These are phyloP conservation scores for Fukomys damarensis DNA, from an alignment of 2,113 vertebrate genomes.

Conservation along the genomic window DNA sequence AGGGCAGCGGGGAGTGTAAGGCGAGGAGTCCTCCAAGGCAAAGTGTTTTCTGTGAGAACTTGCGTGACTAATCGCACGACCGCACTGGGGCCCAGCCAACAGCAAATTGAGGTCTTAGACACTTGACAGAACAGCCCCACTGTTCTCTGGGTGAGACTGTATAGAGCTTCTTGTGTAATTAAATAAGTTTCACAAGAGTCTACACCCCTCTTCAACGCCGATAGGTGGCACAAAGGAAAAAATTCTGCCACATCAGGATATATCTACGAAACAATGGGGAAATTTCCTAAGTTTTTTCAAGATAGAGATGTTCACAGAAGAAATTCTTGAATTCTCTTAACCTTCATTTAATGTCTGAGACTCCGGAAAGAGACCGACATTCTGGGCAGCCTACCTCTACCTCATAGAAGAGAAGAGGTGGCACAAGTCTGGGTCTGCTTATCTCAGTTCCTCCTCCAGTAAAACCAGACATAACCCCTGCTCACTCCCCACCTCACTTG, in stretches of 20 bases:
- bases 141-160: conserved; percentile 83
- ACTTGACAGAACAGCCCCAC: conserved; percentile 84
- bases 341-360: background rate
- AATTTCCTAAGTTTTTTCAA: conserved; percentile 21
- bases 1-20: conserved; percentile 83
- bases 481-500: background rate
- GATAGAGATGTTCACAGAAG: background rate
- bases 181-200: conserved; percentile 84
- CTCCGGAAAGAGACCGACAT: background rate
- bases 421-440: background rate
- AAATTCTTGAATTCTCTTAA: background rate
- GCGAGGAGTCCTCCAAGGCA: conserved; percentile 85
- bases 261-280: conserved; percentile 38
- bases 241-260: conserved; percentile 41
- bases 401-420: background rate
- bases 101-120: conserved; percentile 89
- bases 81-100: conserved; percentile 91
- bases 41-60: conserved; percentile 84
- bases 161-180: conserved; percentile 84
- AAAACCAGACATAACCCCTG: background rate
- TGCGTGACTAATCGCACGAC: conserved; percentile 92
- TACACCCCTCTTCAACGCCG: conserved; percentile 60
- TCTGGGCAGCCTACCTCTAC: no score
- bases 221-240: conserved; percentile 5
- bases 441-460: background rate